Evolutionary conservation across 1,140 invertebrate genomes (phyloP).

Genomic region (Pissodes strobi): DNA sequence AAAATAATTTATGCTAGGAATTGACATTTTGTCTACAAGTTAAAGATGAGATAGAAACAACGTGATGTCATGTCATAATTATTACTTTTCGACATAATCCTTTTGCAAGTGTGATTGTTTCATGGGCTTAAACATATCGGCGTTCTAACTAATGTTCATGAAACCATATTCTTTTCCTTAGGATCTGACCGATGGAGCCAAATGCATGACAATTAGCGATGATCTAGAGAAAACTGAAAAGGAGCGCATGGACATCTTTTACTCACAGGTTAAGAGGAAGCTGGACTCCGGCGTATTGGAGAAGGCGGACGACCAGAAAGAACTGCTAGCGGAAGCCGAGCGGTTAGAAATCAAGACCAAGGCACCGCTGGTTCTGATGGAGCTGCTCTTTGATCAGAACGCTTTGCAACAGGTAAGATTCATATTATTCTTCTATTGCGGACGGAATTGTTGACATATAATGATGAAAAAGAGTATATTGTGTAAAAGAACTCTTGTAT

Average conservation of each 20-base stretch:
- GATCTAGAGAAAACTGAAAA: conserved; percentile 96
- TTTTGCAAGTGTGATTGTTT: too few species aligned
- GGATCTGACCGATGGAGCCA: conserved; percentile 89
- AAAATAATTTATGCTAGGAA: too few species aligned
- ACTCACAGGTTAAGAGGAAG: conserved; percentile 80
- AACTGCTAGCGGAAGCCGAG: conserved; percentile 92
- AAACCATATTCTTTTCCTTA: neutral
- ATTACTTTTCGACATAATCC: too few species aligned
- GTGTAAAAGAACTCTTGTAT: neutral
- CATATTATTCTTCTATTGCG: neutral
- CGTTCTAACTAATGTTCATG: too few species aligned
- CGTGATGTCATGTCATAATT: too few species aligned
- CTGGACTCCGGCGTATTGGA: conserved; percentile 68
- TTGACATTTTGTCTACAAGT: too few species aligned
- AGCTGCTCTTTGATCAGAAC: conserved; percentile 87
- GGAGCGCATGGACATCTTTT: conserved; percentile 95
- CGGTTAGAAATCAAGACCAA: conserved; percentile 94
- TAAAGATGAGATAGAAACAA: too few species aligned
- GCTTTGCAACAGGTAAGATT: conserved; percentile 73
- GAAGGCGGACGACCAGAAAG: conserved; percentile 70
- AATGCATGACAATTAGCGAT: conserved; percentile 91
- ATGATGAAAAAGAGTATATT: too few species aligned
- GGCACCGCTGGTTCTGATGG: conserved; percentile 88
- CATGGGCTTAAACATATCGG: too few species aligned
- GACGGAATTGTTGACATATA: too few species aligned